Base-by-base conservation (phyloP, 2,797 vertebrate species). In the Emys orbicularis region DNA sequence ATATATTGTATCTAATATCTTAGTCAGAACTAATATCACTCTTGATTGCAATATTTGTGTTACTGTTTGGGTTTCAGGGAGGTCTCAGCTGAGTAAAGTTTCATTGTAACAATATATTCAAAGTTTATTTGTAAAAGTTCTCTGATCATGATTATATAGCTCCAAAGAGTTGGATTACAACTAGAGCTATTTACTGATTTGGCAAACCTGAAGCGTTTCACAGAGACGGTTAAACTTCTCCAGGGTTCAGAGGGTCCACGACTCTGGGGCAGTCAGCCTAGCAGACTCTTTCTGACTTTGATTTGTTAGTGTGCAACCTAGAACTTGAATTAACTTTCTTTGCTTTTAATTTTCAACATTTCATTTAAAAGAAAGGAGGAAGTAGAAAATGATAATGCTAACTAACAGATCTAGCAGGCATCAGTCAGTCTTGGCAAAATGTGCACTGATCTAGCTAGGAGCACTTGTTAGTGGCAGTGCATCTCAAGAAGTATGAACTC, bases 381-480 rank as follows among this genome's bases (percentile, higher is more conserved):
- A 41, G 65, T 72, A 72, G 65, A 72, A 72, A 72, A 41, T 37
- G n/a, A 72, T 72, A 41, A 72, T 72, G 65, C n/a, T 37, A n/a
- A 65, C 61, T n/a, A 65, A n/a, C 34, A 19, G 61, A n/a, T 52
- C 5, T 15, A 34, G 0, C 74, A 59, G 25, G 12, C 47, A 1
- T 29, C 5, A 27, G 8, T 86, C 5, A 37, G 4, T 90, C 50
- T 86, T 88, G 27, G 27, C 11, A 53, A 11, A 37, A 13, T 0
- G 2, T 77, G 5, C 2, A 0, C 37, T 81, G 29, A 25, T 52
- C 4, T 54, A 29, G 23, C 19, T 47, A 53, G 27, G 27, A 80
- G 15, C 4, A 68, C 34, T 37, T 61, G 31, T 61, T 72, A 41
- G n/a, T 37, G 18, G 65, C 34, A 72, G 65, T 68, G 65, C 65